Base-by-base conservation (phyloP, 2,888 invertebrate genomes). In the Latrodectus elegans region DNA sequence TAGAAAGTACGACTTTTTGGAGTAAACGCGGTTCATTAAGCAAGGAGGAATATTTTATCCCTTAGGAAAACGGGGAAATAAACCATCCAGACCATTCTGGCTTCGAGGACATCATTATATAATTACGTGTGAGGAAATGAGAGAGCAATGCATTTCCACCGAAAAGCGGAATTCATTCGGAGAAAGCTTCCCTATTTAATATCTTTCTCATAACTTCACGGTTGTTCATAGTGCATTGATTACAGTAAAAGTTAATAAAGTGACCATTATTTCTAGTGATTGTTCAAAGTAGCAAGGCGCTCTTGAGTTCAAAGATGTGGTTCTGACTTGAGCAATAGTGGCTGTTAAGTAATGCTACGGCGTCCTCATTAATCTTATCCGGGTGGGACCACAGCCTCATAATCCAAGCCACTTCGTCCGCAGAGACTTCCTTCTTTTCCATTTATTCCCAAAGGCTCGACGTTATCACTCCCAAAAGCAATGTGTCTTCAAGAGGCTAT, bases 301-400 rank as follows among this genome's bases (percentile, higher is more conserved):
- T 64, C 60, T 53, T 14, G 55, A 55, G 22, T 55, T 4, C 55
- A 55, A 55, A 76, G 65, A 51, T 76, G 76, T 55, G 76, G 64
- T 65, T 64, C 49, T 65, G 68, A 77, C 77, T 77, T 68, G 10
- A 68, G 77, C 68, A 68, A 77, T 68, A 80, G 64, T 55, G 52
- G 52, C 75, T 73, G 81, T 73, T 81, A 73, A 75, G 75, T 70
- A 75, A 75, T 64, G 67, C 68, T n/a, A 68, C 22, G 68, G 55
- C 65, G 53, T 15, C n/a, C 68, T 75, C 82, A 82, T 82, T 82
- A 75, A 82, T 75, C 82, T 82, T 68, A 38, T n/a, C 67, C 74
- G 73, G 73, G 81, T 67, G 65, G 73, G 75, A 75, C 75, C 68
- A 38, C 75, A 68, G 82, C 74, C 67, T 60, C 82, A 82, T 82